Conservation (phyloP, 2,797 vertebrate genomes). For the Malacoctenus gilli region DNA sequence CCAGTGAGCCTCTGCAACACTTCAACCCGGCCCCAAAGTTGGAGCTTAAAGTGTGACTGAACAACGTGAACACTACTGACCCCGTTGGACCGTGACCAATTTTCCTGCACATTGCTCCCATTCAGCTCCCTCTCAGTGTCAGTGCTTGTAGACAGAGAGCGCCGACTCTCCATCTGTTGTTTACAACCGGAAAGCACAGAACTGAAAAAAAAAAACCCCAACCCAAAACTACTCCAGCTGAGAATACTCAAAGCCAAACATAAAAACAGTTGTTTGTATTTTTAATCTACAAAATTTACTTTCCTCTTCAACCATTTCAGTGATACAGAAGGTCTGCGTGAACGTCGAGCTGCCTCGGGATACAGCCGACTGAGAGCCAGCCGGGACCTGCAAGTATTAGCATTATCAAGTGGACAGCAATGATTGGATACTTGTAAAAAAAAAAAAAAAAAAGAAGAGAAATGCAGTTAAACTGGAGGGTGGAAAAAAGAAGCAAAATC, state of each 20-base stretch:
- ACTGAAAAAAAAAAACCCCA: too few relatives aligned
- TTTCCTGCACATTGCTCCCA: constrained; percentile 42
- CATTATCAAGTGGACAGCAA: constrained; percentile 2
- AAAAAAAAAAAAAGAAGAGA: background rate
- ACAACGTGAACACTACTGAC: constrained; percentile 62
- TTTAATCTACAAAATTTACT: constrained; percentile 59
- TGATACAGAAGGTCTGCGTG: constrained; percentile 77
- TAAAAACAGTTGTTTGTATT: background rate
- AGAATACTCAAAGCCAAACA: background rate
- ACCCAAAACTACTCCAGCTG: background rate
- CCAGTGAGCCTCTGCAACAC: constrained; percentile 25
- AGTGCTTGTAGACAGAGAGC: constrained; percentile 19
- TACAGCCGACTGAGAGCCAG: constrained; percentile 32
- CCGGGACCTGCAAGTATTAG: constrained; percentile 46
- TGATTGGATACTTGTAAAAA: too few relatives aligned
- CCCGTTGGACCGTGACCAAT: constrained; percentile 46
- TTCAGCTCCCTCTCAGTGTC: constrained; percentile 33
- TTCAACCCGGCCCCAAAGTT: constrained; percentile 31
- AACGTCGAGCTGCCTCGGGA: constrained; percentile 33
- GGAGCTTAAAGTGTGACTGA: constrained; percentile 44
- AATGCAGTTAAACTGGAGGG: constrained; percentile 29
- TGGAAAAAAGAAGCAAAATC: too few relatives aligned
- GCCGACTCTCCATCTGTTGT: constrained; percentile 73
- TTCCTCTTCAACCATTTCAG: constrained; percentile 80
- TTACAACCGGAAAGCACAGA: constrained; percentile 32